Conservation (phyloP, 2,113 vertebrate genomes). For the Phasianus colchicus region DNA sequence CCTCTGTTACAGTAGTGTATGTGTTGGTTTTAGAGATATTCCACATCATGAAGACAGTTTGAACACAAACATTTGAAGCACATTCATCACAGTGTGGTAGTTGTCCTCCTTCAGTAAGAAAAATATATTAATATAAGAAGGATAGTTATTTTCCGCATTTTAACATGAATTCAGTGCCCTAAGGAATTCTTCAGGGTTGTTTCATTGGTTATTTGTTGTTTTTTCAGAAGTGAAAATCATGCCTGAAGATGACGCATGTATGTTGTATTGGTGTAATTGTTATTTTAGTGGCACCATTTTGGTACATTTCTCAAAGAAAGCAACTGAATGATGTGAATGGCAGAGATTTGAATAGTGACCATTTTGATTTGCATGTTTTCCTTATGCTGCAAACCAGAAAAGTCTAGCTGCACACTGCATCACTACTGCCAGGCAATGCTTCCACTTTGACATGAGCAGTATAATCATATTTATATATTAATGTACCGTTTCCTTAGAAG, state of each 20-base stretch:
- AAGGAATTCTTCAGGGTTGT: background rate
- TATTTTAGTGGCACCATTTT: background rate
- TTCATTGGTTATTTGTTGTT: background rate
- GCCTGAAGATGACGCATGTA: background rate
- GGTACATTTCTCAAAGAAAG: background rate
- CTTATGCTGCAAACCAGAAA: background rate
- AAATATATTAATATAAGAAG: background rate
- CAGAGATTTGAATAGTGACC: background rate
- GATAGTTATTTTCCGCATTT: background rate
- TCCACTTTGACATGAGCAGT: background rate
- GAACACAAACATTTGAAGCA: conserved; percentile 9
- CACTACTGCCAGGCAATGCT: background rate
- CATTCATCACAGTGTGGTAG: background rate
- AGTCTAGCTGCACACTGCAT: background rate
- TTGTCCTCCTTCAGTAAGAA: background rate
- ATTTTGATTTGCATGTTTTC: background rate
- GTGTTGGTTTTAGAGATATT: conserved; percentile 21
- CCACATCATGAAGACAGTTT: background rate
- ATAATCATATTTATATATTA: background rate
- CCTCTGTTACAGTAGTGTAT: background rate
- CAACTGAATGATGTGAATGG: background rate
- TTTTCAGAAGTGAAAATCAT: background rate
- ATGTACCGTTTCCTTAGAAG: background rate
- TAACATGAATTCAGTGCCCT: background rate
- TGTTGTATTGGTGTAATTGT: background rate